phyloP scores from a whole-genome alignment of 2,113 vertebrate genomes.

The Neodontobutis hainanensis region DNA sequence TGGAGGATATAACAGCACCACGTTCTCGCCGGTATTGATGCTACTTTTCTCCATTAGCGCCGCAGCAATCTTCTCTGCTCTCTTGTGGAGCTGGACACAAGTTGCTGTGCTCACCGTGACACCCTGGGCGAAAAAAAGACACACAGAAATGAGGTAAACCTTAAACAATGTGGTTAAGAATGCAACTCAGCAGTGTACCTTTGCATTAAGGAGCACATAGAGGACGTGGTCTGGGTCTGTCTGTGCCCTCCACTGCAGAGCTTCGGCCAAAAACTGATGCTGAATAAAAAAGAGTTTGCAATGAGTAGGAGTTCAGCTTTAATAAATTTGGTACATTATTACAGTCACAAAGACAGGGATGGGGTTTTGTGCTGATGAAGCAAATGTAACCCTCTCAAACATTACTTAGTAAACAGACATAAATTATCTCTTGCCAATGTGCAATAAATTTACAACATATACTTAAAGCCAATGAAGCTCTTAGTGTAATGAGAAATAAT shows the following conservation, averaged over 20 bases:
- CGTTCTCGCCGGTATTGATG: constrained; percentile 96
- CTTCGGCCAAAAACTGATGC: constrained; percentile 95
- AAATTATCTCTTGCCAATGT: constrained; percentile 24
- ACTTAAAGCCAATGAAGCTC: constrained; percentile 34
- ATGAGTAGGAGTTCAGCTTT: neutral
- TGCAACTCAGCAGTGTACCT: constrained; percentile 77
- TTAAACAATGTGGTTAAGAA: neutral
- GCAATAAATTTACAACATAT: constrained; percentile 35
- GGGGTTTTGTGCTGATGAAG: constrained; percentile 33
- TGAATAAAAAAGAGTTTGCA: constrained; percentile 51
- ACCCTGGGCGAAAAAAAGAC: constrained; percentile 76
- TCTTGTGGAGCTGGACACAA: constrained; percentile 94
- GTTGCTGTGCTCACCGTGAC: constrained; percentile 90
- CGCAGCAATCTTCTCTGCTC: constrained; percentile 92
- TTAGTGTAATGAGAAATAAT: constrained; percentile 47
- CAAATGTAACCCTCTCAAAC: constrained; percentile 28
- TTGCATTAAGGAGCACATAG: constrained; percentile 92
- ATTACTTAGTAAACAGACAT: constrained; percentile 23
- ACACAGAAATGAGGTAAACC: neutral
- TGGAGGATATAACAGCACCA: constrained; percentile 95
- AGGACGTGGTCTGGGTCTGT: constrained; percentile 93
- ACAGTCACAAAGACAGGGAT: constrained; percentile 21
- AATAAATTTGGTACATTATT: neutral
- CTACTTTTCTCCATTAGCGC: constrained; percentile 93
- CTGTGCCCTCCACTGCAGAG: constrained; percentile 96